phyloP scores from a whole-genome alignment of 2,888 invertebrate species.

The Cheilosia vernalis region DNA sequence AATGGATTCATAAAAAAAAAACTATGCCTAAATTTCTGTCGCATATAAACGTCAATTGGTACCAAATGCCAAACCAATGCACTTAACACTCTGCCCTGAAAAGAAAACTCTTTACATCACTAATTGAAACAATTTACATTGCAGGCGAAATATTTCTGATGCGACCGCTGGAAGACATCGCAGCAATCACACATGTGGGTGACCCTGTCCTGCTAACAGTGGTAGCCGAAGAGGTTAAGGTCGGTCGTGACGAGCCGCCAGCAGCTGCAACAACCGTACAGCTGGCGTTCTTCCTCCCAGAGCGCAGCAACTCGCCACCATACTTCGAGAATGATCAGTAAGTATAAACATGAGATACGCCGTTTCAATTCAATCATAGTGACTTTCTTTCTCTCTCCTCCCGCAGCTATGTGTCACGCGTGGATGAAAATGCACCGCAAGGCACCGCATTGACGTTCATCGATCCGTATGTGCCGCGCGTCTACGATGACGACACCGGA shows the following conservation, averaged over 20 bases:
- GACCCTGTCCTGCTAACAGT: slow-evolving; percentile 93
- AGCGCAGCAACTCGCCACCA: slow-evolving; percentile 90
- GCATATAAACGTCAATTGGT: too few relatives aligned
- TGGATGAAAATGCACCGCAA: slow-evolving; percentile 92
- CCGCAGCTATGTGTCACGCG: slow-evolving; percentile 88
- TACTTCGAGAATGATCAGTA: slow-evolving; percentile 92
- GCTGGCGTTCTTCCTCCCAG: slow-evolving; percentile 92
- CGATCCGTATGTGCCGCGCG: slow-evolving; percentile 89
- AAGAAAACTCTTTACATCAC: background rate
- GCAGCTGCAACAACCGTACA: slow-evolving; percentile 92
- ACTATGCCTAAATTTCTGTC: too few relatives aligned
- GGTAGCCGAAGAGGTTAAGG: slow-evolving; percentile 93
- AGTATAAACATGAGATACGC: slow-evolving; percentile 82
- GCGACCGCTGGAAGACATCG: slow-evolving; percentile 90
- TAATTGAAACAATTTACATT: slow-evolving; percentile 77
- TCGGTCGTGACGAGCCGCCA: slow-evolving; percentile 89
- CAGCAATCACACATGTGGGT: slow-evolving; percentile 91
- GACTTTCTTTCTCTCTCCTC: slow-evolving; percentile 4
- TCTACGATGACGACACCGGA: slow-evolving; percentile 91
- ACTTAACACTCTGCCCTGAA: too few relatives aligned
- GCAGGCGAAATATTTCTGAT: slow-evolving; percentile 88
- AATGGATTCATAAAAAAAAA: too few relatives aligned
- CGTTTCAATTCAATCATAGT: slow-evolving; percentile 32
- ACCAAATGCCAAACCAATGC: too few relatives aligned
- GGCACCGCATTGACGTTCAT: slow-evolving; percentile 90